Evolutionary conservation across 2,797 vertebrate species (phyloP), one percentile per base, ranked within the genome.

Genomic region (Galaxias olidus): DNA sequence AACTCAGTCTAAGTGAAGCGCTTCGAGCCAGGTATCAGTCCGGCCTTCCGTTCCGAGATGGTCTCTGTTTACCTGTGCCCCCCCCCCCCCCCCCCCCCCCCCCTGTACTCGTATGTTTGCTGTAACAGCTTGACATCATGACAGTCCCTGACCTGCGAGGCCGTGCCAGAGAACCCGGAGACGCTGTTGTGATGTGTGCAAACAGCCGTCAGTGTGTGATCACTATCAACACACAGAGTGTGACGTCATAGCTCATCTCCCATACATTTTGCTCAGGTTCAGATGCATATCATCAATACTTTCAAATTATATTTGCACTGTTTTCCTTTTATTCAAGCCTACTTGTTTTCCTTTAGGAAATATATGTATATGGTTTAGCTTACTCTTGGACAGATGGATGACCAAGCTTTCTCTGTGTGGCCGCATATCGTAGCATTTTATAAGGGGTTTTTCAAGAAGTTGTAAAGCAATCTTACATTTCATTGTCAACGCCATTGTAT

Each of bases 251-350:
- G 58, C n/a, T 52, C 78, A 76, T 73, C 69, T 81, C 64, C 82
- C 78, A 84, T 72, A 86, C 79, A 75, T 89, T 87, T 92, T 86
- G 83, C 88, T 92, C 92, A 89, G 89, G 89, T 91, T 90, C 79
- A 81, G 76, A 82, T 86, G 76, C 80, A 81, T 87, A 77, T 89
- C 85, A 81, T 74, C 84, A 66, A 83, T 86, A 87, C 75, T 49
- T 64, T 65, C 80, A 77, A 57, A 71, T 73, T 49, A 83, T 87
- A 88, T 88, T 88, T 91, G 88, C 87, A 90, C 90, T 90, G 83
- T 84, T 84, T 74, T 85, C 77, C 90, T 64, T 64, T 67, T 59
- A 62, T 56, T 68, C 51, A 72, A 69, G 46, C 41, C 9, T 15
- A 51, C 18, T n/a, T 18, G 15, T 14, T 52, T 9, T 18, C 1